phyloP scores from a whole-genome alignment of 2,113 vertebrate species.

The Lepus europaeus region DNA sequence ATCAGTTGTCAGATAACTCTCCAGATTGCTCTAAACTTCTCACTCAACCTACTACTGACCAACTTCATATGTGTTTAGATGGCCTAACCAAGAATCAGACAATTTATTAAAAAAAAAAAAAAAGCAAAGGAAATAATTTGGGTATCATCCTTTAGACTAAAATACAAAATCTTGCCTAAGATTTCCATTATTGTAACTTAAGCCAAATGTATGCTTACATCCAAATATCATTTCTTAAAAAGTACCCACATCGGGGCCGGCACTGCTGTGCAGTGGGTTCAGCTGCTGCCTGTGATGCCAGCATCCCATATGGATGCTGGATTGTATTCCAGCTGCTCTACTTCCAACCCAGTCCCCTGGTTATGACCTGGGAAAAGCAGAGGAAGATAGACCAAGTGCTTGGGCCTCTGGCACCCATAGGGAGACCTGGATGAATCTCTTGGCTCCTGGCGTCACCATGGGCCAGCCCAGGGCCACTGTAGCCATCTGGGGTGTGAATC shows the following conservation, averaged over 20 bases:
- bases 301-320: no score
- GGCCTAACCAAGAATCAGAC: not conserved
- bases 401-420: no score
- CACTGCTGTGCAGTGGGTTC: no score
- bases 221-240: not conserved
- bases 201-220: not conserved
- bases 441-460: no score
- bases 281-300: no score
- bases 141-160: not conserved
- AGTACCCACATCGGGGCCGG: not conserved
- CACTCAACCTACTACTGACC: not conserved
- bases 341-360: no score
- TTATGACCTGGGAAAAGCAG: no score
- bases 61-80: not conserved
- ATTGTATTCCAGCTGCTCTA: no score
- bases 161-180: constrained; percentile 21
- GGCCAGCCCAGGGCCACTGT: no score
- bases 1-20: not conserved
- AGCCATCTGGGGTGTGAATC: no score
- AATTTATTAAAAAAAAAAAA: not conserved
- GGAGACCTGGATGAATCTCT: no score
- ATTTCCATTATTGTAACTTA: not conserved
- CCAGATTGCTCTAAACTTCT: not conserved
- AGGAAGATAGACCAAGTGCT: no score
- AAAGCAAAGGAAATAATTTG: not conserved